Percentiles rank a stretch among this genome's conserved stretches.
phyloP scores from a whole-genome alignment of 2,888 invertebrate species.

The Yponomeuta sedellus region DNA sequence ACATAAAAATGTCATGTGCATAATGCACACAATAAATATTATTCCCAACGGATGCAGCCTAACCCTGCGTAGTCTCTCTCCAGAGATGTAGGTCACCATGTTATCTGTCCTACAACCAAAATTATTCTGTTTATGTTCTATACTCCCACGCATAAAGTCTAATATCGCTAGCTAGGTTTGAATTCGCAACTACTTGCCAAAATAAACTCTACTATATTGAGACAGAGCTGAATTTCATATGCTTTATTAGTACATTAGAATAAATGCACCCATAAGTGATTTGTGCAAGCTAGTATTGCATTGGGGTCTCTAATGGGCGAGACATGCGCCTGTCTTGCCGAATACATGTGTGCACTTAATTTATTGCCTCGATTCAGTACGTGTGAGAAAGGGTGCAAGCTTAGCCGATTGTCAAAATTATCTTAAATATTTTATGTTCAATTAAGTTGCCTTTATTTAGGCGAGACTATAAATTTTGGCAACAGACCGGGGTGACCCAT shows the following conservation, averaged over 20 bases:
- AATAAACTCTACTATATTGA: constrained; percentile 6
- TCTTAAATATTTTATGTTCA: constrained; percentile 65
- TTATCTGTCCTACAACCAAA: constrained; percentile 37
- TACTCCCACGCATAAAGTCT: constrained; percentile 34
- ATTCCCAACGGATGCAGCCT: constrained; percentile 59
- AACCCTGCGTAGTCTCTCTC: constrained; percentile 63
- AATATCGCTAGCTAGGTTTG: constrained; percentile 24
- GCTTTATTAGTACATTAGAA: background rate
- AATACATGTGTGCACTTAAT: constrained; percentile 57
- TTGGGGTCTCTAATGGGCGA: constrained; percentile 57
- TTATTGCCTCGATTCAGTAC: constrained; percentile 38
- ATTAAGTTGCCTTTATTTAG: constrained; percentile 51
- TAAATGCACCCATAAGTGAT: constrained; percentile 42
- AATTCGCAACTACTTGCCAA: constrained; percentile 16
- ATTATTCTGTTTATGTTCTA: constrained; percentile 35
- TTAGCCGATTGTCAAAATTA: constrained; percentile 63
- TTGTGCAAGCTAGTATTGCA: constrained; percentile 57
- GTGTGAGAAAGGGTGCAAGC: constrained; percentile 55
- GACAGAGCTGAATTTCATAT: background rate
- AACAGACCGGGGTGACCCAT: constrained; percentile 31
- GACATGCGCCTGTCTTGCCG: constrained; percentile 49
- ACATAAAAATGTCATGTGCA: constrained; percentile 74
- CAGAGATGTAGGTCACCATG: constrained; percentile 72
- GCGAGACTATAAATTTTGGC: constrained; percentile 48
- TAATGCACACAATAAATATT: constrained; percentile 73